phyloP scores from a whole-genome alignment of 2,113 vertebrate species.

The Pterophyllum scalare region DNA sequence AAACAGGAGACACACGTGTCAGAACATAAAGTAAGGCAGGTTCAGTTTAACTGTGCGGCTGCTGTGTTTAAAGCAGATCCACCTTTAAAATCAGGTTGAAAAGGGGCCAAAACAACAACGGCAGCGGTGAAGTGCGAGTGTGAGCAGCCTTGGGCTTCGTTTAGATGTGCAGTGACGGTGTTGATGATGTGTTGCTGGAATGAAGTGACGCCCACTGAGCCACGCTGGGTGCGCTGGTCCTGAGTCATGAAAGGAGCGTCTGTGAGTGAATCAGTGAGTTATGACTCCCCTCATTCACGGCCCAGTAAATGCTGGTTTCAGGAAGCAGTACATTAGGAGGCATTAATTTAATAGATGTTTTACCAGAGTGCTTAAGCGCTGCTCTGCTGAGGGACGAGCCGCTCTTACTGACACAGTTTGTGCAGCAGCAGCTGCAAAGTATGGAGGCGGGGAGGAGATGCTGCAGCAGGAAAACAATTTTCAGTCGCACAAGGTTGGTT shows the following conservation, averaged over 20 bases:
- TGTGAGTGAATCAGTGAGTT: constrained; percentile 27
- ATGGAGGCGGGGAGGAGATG: not conserved
- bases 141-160: not conserved
- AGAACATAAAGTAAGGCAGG: not conserved
- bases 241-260: constrained; percentile 31
- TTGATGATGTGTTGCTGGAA: constrained; percentile 15
- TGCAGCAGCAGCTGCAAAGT: not conserved
- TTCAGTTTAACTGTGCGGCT: not conserved
- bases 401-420: not conserved
- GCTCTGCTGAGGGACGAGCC: constrained; percentile 1
- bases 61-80: not conserved
- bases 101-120: not conserved
- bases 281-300: constrained; percentile 17
- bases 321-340: constrained; percentile 28
- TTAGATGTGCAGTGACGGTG: not conserved
- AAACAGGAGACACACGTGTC: not conserved
- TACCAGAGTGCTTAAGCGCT: not conserved
- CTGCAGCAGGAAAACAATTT: constrained; percentile 1
- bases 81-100: not conserved
- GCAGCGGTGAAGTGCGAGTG: not conserved
- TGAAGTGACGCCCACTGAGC: not conserved
- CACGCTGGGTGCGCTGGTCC: not conserved
- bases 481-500: not conserved
- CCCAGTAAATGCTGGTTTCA: constrained; percentile 34
- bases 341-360: constrained; percentile 9